phyloP scores from a whole-genome alignment of 1,140 invertebrate genomes.

The Caenorhabditis briggsae region DNA sequence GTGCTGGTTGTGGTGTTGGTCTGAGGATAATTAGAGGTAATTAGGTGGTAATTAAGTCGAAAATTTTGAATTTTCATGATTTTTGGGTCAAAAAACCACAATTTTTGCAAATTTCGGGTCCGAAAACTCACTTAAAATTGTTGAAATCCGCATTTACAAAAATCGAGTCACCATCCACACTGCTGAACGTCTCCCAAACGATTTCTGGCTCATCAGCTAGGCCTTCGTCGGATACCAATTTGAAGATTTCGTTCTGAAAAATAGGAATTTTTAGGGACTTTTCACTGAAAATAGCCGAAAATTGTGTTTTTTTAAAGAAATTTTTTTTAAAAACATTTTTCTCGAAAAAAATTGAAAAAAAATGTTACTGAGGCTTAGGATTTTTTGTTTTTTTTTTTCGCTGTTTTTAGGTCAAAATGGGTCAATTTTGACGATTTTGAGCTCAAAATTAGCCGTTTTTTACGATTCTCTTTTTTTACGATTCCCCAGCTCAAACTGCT shows the following conservation, averaged over 20 bases:
- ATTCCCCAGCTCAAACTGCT: too few relatives aligned
- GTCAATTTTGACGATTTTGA: too few relatives aligned
- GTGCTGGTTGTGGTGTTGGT: too few relatives aligned
- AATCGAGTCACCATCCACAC: slow-evolving; percentile 22
- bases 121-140: slow-evolving; percentile 27
- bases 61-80: not conserved
- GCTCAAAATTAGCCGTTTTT: too few relatives aligned
- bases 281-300: too few relatives aligned
- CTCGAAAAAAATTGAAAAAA: not conserved
- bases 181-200: slow-evolving; percentile 38
- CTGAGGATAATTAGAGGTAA: too few relatives aligned
- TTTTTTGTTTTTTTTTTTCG: too few relatives aligned
- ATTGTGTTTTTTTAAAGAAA: too few relatives aligned
- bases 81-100: not conserved
- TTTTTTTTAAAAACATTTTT: too few relatives aligned
- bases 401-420: too few relatives aligned
- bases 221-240: slow-evolving; percentile 31
- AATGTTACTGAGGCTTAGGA: not conserved
- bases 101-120: not conserved
- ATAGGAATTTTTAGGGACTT: not conserved
- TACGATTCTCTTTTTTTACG: too few relatives aligned
- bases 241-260: slow-evolving; percentile 45
- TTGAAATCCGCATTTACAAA: slow-evolving; percentile 31
- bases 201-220: not conserved
- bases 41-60: too few relatives aligned